Percentiles rank a stretch among this genome's conserved stretches.
Evolutionary conservation across 2,888 invertebrate species (phyloP).

Genomic region (Bombyx huttoni): DNA sequence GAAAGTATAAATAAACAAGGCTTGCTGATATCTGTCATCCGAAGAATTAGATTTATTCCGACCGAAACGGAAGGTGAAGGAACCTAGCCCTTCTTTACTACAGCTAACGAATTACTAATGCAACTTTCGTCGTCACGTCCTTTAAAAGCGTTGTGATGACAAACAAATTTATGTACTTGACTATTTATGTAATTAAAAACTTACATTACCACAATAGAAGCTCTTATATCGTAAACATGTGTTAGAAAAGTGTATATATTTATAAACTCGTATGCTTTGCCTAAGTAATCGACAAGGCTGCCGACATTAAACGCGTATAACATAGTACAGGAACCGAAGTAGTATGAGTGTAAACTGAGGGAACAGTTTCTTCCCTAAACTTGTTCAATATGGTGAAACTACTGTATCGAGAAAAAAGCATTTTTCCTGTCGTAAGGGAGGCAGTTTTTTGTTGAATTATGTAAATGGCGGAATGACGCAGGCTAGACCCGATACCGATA

Average conservation of each 20-base stretch:
- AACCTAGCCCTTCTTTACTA: slow-evolving; percentile 34
- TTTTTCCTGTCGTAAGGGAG: slow-evolving; percentile 35
- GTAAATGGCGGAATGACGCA: slow-evolving; percentile 55
- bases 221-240: neutral
- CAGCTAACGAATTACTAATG: neutral
- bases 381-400: slow-evolving; percentile 34
- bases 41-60: slow-evolving; percentile 68
- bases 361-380: slow-evolving; percentile 26
- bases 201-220: neutral
- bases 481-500: slow-evolving; percentile 48
- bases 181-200: neutral
- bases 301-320: neutral
- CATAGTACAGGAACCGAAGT: neutral
- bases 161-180: neutral
- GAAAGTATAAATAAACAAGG: slow-evolving; percentile 70
- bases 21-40: slow-evolving; percentile 72
- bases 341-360: neutral
- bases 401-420: slow-evolving; percentile 33
- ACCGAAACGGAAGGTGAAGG: slow-evolving; percentile 60
- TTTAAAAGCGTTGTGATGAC: slow-evolving; percentile 1
- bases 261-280: neutral
- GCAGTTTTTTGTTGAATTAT: slow-evolving; percentile 63
- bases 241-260: neutral
- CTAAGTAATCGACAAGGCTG: neutral
- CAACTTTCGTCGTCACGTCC: neutral